Conservation (phyloP, 2,797 vertebrate genomes). For the Poecile montanus region DNA sequence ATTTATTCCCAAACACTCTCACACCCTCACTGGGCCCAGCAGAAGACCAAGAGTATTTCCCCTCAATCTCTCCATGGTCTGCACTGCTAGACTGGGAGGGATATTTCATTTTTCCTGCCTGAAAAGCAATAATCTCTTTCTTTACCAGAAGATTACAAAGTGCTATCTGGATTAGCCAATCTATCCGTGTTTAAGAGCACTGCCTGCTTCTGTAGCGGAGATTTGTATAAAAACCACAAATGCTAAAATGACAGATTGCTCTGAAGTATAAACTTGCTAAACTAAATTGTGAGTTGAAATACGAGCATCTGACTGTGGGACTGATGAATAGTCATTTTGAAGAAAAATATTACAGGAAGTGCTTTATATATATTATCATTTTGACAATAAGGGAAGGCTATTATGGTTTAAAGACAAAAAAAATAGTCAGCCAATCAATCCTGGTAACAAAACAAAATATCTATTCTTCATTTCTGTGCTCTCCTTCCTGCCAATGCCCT, state of each 20-base stretch:
- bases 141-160: conserved; percentile 33
- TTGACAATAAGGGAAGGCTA: conserved; percentile 67
- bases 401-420: conserved; percentile 67
- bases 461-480: conserved; percentile 41
- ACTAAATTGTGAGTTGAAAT: conserved; percentile 67
- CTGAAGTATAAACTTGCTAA: conserved; percentile 63
- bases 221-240: conserved; percentile 37
- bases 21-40: not conserved
- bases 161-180: conserved; percentile 54
- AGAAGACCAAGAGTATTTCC: not conserved
- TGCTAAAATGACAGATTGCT: conserved; percentile 58
- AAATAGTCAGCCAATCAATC: conserved; percentile 59
- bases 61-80: not conserved
- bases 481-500: conserved; percentile 37
- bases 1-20: not conserved
- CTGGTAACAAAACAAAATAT: conserved; percentile 60
- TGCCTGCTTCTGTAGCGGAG: conserved; percentile 1
- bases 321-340: conserved; percentile 63
- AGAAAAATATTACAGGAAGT: conserved; percentile 67
- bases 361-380: conserved; percentile 69
- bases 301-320: conserved; percentile 35
- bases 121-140: conserved; percentile 20
- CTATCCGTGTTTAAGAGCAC: conserved; percentile 2
- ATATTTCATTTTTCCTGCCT: not conserved
- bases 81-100: not conserved